Base-by-base conservation (phyloP, 2,113 vertebrate species). In the Serinus canaria region DNA sequence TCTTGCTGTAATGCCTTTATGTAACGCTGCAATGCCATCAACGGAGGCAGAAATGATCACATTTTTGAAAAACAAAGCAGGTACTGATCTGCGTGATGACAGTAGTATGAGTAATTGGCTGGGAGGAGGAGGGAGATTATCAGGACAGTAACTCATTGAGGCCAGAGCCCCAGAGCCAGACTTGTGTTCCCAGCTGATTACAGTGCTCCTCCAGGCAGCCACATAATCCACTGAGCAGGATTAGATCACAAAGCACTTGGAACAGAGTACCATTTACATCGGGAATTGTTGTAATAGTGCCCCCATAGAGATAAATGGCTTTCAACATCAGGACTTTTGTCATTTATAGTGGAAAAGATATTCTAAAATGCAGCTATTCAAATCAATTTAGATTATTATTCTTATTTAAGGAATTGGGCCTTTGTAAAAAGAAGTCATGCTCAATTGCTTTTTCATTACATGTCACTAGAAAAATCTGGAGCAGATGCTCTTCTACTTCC, bases 1-100 rank as follows among this genome's bases (percentile, higher is more conserved):
- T 91, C 93, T 89, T 81, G 60, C 92, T 89, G 53, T 92, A 95
- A 90, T 90, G 90, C 92, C 83, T 93, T 96, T 96, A 96, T 93
- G 77, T 96, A 96, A 97, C 1, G 0, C 76, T 92, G 85, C 93
- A 92, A 53, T 88, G 94, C 81, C 92, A 95, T 90, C 83, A 92
- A 74, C 0, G 6, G 75, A 86, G 83, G 88, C 82, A 95, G 93
- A 96, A 95, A 88, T 27, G 72, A 96, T 83, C 72, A 78, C 73
- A 86, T 86, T 92, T 95, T 86, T 67, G 60, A 88, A 80, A 93
- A 90, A 90, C 88, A 95, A 93, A 91, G 94, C 94, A 93, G 91
- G 94, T 94, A 94, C 94, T 92, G 89, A 90, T 93, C 50, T 91
- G 91, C n/a, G 7, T 56, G 91, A 58, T 94, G 94, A 90, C 94